Evolutionary conservation across 2,797 vertebrate species (phyloP).

Genomic region (Apodemus agrarius): DNA sequence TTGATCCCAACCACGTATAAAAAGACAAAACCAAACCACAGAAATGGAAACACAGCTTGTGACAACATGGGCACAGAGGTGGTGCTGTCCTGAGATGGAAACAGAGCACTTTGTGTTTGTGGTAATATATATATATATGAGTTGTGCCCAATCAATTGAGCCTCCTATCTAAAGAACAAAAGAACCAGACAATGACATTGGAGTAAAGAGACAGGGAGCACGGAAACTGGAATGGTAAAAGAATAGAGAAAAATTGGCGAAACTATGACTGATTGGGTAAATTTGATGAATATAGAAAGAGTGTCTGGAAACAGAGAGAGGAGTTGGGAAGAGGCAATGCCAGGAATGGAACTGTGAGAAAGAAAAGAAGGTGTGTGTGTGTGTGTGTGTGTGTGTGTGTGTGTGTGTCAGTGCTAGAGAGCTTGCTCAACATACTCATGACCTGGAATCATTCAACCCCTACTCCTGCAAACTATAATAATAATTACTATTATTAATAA

Average conservation of each 20-base stretch:
- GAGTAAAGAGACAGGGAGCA: not conserved
- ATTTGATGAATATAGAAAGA: constrained; percentile 1
- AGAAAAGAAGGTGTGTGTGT: too few relatives aligned
- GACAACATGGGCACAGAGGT: not conserved
- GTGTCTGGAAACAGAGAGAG: not conserved
- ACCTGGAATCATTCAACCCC: not conserved
- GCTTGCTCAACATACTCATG: not conserved
- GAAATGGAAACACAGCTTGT: not conserved
- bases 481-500: not conserved
- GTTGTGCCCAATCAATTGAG: not conserved
- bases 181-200: not conserved
- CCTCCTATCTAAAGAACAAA: not conserved
- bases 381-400: too few relatives aligned
- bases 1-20: not conserved
- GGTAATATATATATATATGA: too few relatives aligned
- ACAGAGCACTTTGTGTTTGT: not conserved
- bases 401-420: not conserved
- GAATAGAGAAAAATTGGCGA: not conserved
- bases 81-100: not conserved
- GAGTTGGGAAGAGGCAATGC: not conserved
- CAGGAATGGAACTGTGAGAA: not conserved
- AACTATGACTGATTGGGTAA: not conserved
- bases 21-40: not conserved
- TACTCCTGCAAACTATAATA: not conserved
- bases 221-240: not conserved